These are phyloP conservation scores for Sturnira hondurensis DNA, from an alignment of 2,113 vertebrate species.

Conservation along the genomic window DNA sequence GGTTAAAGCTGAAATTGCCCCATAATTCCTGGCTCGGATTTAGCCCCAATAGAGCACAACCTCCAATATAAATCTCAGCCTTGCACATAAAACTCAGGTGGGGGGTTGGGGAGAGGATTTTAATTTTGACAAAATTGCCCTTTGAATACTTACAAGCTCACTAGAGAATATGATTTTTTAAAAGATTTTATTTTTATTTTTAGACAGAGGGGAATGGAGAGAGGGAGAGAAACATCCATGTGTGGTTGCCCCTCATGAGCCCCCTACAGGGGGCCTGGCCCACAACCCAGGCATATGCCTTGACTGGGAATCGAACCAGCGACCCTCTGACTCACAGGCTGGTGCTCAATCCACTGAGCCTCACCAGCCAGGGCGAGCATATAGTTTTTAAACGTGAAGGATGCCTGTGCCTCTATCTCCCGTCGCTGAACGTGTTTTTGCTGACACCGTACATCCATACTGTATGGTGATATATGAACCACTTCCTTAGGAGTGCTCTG, in stretches of 20 bases:
- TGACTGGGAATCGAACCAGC: too few relatives aligned
- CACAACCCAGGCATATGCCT: too few relatives aligned
- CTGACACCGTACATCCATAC: not conserved
- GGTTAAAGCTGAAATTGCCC: slow-evolving; percentile 15
- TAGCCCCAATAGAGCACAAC: slow-evolving; percentile 59
- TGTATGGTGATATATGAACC: not conserved
- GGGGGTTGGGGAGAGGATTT: not conserved
- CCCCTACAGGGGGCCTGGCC: too few relatives aligned
- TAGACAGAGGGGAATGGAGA: too few relatives aligned
- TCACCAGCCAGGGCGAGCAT: not conserved
- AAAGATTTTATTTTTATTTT: too few relatives aligned
- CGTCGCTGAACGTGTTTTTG: not conserved
- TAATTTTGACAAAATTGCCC: not conserved
- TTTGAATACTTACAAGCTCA: not conserved
- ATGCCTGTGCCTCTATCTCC: not conserved
- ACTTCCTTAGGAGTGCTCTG: not conserved
- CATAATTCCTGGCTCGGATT: slow-evolving; percentile 47
- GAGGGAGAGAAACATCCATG: too few relatives aligned
- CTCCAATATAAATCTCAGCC: slow-evolving; percentile 81
- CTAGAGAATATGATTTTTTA: not conserved
- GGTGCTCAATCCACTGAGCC: too few relatives aligned
- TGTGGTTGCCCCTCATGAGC: too few relatives aligned
- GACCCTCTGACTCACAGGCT: too few relatives aligned
- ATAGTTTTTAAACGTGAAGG: not conserved
- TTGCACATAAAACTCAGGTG: slow-evolving; percentile 38